Evolutionary conservation across 2,113 vertebrate genomes (phyloP), one percentile per base, ranked within the genome.

Genomic region (Hemicordylus capensis): DNA sequence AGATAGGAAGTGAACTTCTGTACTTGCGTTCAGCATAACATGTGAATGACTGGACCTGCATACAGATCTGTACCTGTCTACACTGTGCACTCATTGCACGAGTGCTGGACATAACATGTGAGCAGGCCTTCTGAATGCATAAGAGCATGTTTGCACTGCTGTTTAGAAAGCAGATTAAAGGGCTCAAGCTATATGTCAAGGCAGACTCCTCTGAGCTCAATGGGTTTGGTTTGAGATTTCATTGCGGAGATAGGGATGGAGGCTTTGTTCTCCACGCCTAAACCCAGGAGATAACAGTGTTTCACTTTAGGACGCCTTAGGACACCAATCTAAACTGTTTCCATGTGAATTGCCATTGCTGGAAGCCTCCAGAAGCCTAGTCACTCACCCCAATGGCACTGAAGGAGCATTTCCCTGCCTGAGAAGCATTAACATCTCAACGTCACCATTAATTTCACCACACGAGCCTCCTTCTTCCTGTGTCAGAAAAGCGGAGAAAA

Each of bases 381-480:
- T 37, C 59, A 8, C 58, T n/a, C 72, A 37, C 22, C 44, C n/a
- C 56, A 64, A 44, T 73, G 72, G 81, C 31, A 64, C 8, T 1
- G 42, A 26, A 83, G 72, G 72, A 28, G 14, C 76, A 48, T 37
- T 59, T 48, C 22, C 28, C 26, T 31, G 67, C 76, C 58, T 63
- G 26, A 39, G 84, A 73, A 73, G 44, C 67, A 63, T 63, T 80
- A 73, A 48, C n/a, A 39, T 73, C 76, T 85, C 82, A 15, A 48
- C 67, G 4, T 73, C 76, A 24, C 44, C 66, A 51, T 80, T 22
- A 6, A 61, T 51, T 48, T 79, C 31, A 61, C 42, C 34, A 61
- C 48, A 31, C 10, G 26, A 28, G 59, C 24, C 56, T 73, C 22
- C 67, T 80, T 74, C 56, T 74, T 63, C 51, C 46, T 63, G 24